Evolutionary conservation across 1,140 invertebrate species (phyloP).

Genomic region (Bombus waltoni): DNA sequence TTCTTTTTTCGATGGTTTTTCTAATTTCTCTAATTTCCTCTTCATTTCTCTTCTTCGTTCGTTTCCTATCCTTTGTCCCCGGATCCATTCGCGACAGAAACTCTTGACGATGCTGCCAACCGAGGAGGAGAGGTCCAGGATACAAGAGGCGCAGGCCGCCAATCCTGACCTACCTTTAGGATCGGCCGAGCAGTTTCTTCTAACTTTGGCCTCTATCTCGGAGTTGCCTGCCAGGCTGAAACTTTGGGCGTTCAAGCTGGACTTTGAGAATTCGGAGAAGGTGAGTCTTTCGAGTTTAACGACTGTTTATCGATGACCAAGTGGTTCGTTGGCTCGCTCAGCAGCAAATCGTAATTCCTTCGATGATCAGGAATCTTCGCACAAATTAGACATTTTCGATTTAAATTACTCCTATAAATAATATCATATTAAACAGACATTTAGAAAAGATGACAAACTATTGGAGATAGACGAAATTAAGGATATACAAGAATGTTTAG

Average conservation of each 20-base stretch:
- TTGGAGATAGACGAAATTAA: no score
- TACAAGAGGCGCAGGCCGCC: conserved; percentile 95
- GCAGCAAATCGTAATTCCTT: not conserved
- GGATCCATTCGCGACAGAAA: conserved; percentile 85
- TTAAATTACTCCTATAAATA: not conserved
- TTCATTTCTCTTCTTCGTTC: conserved; percentile 65
- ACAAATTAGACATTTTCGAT: no score
- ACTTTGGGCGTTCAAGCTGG: conserved; percentile 99
- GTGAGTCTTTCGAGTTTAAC: conserved; percentile 81
- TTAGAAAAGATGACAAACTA: no score
- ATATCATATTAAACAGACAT: no score
- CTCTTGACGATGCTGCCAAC: conserved; percentile 98
- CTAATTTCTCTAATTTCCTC: conserved; percentile 64
- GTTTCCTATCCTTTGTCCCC: conserved; percentile 31
- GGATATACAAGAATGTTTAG: no score
- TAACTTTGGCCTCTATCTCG: conserved; percentile 97
- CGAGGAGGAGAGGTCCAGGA: conserved; percentile 97
- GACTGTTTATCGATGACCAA: not conserved
- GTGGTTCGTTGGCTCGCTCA: not conserved
- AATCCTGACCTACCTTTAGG: conserved; percentile 98
- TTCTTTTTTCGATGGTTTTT: conserved; percentile 47
- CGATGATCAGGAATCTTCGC: not conserved
- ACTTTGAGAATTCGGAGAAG: conserved; percentile 98
- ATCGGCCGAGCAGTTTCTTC: conserved; percentile 98
- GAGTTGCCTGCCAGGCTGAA: conserved; percentile 97